Evolutionary conservation across 2,888 invertebrate genomes (phyloP).

Genomic region (Ochropleura leucogaster): DNA sequence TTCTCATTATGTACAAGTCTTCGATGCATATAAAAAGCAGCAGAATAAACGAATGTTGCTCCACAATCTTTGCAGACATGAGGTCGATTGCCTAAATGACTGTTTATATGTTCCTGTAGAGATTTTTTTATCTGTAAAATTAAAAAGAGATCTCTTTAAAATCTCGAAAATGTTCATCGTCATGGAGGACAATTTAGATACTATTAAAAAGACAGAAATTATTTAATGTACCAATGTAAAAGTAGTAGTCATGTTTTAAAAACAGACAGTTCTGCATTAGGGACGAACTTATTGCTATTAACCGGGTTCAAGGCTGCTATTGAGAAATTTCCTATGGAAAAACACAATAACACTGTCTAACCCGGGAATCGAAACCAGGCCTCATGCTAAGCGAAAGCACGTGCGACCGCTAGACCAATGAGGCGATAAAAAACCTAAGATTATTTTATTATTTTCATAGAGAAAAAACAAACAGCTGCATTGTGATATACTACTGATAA

Average conservation of each 20-base stretch:
- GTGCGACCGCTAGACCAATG: neutral
- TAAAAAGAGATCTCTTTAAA: slow-evolving; percentile 10
- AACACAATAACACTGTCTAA: neutral
- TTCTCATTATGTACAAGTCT: slow-evolving; percentile 32
- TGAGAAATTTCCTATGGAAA: neutral
- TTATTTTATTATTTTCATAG: no score
- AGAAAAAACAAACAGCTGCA: no score
- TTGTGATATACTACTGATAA: no score
- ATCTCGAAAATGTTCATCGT: neutral
- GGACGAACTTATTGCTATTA: neutral
- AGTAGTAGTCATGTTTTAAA: no score
- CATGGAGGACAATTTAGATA: neutral
- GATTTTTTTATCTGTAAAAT: slow-evolving; percentile 20
- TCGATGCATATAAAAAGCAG: slow-evolving; percentile 27
- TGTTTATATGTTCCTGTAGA: slow-evolving; percentile 31
- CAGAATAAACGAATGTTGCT: slow-evolving; percentile 29
- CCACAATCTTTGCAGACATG: slow-evolving; percentile 31
- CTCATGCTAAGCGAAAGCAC: neutral
- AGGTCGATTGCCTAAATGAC: slow-evolving; percentile 30
- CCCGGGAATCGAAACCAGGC: slow-evolving; percentile 12
- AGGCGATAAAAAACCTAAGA: neutral
- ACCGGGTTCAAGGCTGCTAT: neutral
- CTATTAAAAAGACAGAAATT: no score
- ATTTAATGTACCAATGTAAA: neutral
- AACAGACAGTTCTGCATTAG: neutral